phyloP scores from a whole-genome alignment of 2,113 vertebrate genomes.

The Chauna torquata region DNA sequence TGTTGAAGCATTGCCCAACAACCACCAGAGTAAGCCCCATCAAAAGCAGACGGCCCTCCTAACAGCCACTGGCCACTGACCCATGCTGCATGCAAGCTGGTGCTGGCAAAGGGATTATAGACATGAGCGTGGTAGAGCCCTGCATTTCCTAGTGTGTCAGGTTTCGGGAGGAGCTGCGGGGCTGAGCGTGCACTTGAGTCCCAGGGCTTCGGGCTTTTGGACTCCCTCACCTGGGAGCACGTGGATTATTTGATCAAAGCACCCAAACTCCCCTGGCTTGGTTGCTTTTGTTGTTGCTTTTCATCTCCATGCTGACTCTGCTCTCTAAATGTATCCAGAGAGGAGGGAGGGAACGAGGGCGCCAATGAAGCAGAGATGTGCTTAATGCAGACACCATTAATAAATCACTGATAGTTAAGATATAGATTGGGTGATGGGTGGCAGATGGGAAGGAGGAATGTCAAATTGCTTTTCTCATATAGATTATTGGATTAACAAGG shows the following conservation, averaged over 20 bases:
- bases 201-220: background rate
- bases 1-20: background rate
- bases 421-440: slow-evolving; percentile 83
- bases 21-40: background rate
- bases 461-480: slow-evolving; percentile 86
- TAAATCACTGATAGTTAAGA: slow-evolving; percentile 84
- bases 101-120: background rate
- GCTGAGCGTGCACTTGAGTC: background rate
- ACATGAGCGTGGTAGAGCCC: background rate
- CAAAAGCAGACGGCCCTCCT: background rate
- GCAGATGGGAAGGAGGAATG: slow-evolving; percentile 82
- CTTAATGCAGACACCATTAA: slow-evolving; percentile 77
- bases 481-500: slow-evolving; percentile 86
- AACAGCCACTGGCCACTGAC: background rate
- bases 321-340: slow-evolving; percentile 50
- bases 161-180: background rate
- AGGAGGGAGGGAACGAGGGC: slow-evolving; percentile 49
- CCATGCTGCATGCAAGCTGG: background rate
- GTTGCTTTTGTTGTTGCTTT: slow-evolving; percentile 48
- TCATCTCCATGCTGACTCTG: slow-evolving; percentile 38
- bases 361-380: slow-evolving; percentile 67
- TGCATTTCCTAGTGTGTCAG: background rate
- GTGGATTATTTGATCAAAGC: slow-evolving; percentile 32
- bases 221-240: background rate
- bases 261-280: background rate